Base-by-base conservation (phyloP, 2,888 invertebrate species). In the Uropetala carovei region DNA sequence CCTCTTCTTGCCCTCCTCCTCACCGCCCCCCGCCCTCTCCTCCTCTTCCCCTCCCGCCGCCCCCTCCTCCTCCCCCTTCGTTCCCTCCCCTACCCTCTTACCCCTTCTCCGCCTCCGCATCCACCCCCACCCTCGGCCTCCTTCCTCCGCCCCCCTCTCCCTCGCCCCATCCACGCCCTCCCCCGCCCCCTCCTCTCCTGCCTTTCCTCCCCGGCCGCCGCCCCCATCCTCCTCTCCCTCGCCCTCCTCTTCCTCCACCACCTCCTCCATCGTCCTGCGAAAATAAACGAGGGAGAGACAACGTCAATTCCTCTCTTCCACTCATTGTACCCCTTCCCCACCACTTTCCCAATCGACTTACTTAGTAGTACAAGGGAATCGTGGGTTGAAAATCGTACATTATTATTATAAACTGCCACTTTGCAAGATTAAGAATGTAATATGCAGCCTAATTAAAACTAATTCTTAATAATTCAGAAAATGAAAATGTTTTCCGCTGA, bases 221-320 rank as follows among this genome's bases (percentile, higher is more conserved):
- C 64, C 43, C 30, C 30, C 27, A 27, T 89, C 89, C 89, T 89
- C 89, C 30, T 89, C 89, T 18, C 89, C 89, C 89, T 89, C 89
- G 43, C 89, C 89, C 64, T 89, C 89, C 89, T 89, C 89, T 64
- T 89, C 89, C 64, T 89, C 89, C 64, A 89, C 89, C 89, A 89
- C 89, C 64, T 89, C 89, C 64, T 89, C 89, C 89, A 89, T 89
- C 18, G 89, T 89, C 89, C 89, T 89, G 89, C 10, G 43, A 30
- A 64, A 64, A 64, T 2, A 57, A 60, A 27, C 58, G 30, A 27
- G 27, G 30, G n/a, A n/a, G n/a, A 82, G 59, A 22, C 75, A 27
- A 10, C 22, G 27, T 75, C 27, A 75, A 27, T 75, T 11, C 27
- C 75, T 14, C 27, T 22, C 75, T 43, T 5, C 43, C 43, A 1